A percentile compares a stretch with the other conserved stretches of the same genome.
These are phyloP conservation scores for Melanerpes aurifrons DNA, from an alignment of 2,113 vertebrate species.

Conservation along the genomic window DNA sequence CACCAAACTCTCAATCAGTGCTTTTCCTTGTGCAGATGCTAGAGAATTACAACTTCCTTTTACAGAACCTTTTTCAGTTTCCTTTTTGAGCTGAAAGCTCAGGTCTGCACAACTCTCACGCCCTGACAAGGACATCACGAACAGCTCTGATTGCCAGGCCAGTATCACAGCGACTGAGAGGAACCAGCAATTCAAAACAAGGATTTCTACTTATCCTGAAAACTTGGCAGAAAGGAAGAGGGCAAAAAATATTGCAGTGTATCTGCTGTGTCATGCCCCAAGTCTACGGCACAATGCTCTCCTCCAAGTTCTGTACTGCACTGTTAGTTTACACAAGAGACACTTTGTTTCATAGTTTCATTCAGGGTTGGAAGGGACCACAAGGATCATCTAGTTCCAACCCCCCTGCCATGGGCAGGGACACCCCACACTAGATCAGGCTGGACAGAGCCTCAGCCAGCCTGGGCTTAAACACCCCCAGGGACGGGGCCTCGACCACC, in stretches of 20 bases:
- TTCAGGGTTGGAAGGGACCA: too few relatives aligned
- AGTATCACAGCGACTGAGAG: background rate
- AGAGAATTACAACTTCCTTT: background rate
- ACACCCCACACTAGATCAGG: too few relatives aligned
- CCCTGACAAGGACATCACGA: background rate
- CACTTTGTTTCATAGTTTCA: background rate
- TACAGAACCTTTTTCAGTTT: background rate
- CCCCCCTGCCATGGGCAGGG: too few relatives aligned
- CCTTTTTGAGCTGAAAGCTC: background rate
- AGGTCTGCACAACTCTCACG: background rate
- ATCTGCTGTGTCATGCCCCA: background rate
- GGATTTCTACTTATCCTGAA: background rate
- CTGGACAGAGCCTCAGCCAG: too few relatives aligned
- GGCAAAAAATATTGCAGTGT: background rate
- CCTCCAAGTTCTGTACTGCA: background rate
- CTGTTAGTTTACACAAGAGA: background rate
- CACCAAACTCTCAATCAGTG: background rate
- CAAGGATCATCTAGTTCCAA: too few relatives aligned
- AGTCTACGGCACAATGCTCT: background rate
- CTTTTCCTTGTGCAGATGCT: background rate
- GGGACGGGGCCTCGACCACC: too few relatives aligned
- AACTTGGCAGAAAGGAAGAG: background rate
- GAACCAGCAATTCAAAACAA: background rate
- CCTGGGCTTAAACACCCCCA: too few relatives aligned
- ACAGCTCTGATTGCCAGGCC: background rate